Base-by-base conservation (phyloP, 2,888 invertebrate species). In the Seira musarum region DNA sequence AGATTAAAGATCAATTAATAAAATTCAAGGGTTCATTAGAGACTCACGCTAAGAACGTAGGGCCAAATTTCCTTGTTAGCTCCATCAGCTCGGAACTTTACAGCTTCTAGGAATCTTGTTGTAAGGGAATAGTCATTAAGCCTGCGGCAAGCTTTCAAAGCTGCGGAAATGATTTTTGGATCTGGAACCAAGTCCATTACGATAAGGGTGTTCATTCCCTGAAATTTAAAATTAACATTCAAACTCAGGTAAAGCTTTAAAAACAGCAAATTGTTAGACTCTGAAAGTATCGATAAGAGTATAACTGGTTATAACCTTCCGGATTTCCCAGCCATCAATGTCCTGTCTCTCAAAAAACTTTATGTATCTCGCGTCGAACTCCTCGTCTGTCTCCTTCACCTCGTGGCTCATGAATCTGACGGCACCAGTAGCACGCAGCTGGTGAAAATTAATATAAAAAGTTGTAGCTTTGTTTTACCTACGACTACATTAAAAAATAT, bases 111-210 rank as follows among this genome's bases (percentile, higher is more conserved):
- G 88, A 96, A 96, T 90, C 99, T 93, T 24, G 97, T 92, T 24
- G 97, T 95, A 24, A 99, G 91, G 0, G 99, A 94, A 88, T 93
- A 96, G 89, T 99, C 99, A 88, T 99, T 98, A 2, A 98, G 92
- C 87, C 96, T 92, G 86, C 99, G 93, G 90, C 97, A 97, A 0
- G 99, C 99, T 83, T 93, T 93, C 86, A 99, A 89, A 0, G 94
- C 96, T 69, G 97, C 95, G 87, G 92, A 92, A 85, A 98, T 92
- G 86, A 98, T 95, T 89, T 91, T 93, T 82, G 98, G 97, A 88
- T 97, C 97, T 0, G 98, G 97, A 8, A 99, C 93, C 88, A 95
- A 90, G 91, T 99, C 98, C 93, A 95, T 94, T 86, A 95, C 96
- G 93, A 92, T 89, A 85, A 97, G 90, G 88, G 96, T 96, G 87